Evolutionary conservation across 2,888 invertebrate genomes (phyloP).

Genomic region (Lissocephala sabroskyi): DNA sequence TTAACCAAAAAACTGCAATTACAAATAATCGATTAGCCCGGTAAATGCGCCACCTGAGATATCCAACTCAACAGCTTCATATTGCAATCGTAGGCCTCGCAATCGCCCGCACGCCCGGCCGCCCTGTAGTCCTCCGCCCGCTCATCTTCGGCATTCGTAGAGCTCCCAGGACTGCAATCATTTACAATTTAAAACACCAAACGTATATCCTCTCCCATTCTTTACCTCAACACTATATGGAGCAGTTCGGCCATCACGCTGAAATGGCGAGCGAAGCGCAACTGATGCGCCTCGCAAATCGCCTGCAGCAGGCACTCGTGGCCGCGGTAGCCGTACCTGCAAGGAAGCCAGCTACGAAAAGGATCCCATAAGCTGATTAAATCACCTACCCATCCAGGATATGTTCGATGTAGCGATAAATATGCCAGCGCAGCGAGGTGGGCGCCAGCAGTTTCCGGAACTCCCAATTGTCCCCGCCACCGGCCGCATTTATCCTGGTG

Average conservation of each 20-base stretch:
- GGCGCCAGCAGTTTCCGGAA: conserved; percentile 22
- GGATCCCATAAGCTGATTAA: not conserved
- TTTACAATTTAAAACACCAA: not conserved
- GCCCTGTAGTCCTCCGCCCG: conserved; percentile 27
- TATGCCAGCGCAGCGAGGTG: conserved; percentile 46
- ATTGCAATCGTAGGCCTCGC: conserved; percentile 44
- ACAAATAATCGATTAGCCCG: not conserved
- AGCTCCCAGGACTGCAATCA: conserved; percentile 48
- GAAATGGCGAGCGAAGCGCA: conserved; percentile 46
- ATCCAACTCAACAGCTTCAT: conserved; percentile 46
- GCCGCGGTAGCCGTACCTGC: conserved; percentile 63
- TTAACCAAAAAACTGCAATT: too few relatives aligned
- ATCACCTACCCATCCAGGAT: conserved; percentile 45
- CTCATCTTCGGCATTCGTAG: conserved; percentile 32
- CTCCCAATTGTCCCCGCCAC: not conserved
- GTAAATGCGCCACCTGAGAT: conserved; percentile 34
- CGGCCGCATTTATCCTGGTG: not conserved
- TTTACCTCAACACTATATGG: conserved; percentile 61
- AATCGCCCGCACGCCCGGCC: conserved; percentile 41
- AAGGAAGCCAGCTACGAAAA: too few relatives aligned
- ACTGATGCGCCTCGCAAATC: conserved; percentile 56
- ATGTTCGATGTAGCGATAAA: conserved; percentile 50
- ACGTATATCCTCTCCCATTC: too few relatives aligned
- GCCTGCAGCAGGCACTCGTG: conserved; percentile 58
- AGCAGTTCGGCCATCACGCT: conserved; percentile 56